Base-by-base conservation (phyloP, 23 tunicate species). In the Clavelina lepadiformis region DNA sequence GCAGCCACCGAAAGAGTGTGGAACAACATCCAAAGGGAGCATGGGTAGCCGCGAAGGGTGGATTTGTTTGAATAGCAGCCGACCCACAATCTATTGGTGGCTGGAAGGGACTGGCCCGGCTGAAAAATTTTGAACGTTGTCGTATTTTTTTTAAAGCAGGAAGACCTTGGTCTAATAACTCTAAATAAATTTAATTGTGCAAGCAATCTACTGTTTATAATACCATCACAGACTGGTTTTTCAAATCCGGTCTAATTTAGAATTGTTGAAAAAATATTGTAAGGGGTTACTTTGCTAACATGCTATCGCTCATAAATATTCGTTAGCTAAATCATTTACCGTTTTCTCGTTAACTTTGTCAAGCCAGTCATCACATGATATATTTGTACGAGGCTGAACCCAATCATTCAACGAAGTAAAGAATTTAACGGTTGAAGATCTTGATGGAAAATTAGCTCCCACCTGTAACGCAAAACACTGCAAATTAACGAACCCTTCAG, bases 1-100 rank as follows among this genome's bases (percentile, higher is more conserved):
- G 68, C 51, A n/a, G 96, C 96, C 0, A 80, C 96, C 29, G 96
- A 23, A 24, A 88, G 8, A 3, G 88, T 73, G 66, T 93, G 98
- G 38, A 93, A 93, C 3, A 81, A n/a, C 26, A 85, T 85, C 98
- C 98, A 93, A 70, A 93, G 51, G 32, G 85, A 72, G 51, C 98
- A 93, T 30, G 98, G 93, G 51, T 93, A 93, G 29, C 98, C 95
- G 15, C 98, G 74, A 24, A 74, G 31, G 31, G 55, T 52, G 15
- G 75, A 65, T 8, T 61, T 50, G 38, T 77, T 74, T 0, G 87
- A 58, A 24, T 65, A 52, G 38, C 96, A 88, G 1, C 80, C 96
- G 26, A 80, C 82, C 96, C 96, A 88, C 30, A 38, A 36, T 41
- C 65, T 69, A 33, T 56, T 44, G 20, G 75, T 18, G 30, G 72